These are phyloP conservation scores for Copidosoma aretas DNA, from an alignment of 2,888 invertebrate species.

Conservation along the genomic window DNA sequence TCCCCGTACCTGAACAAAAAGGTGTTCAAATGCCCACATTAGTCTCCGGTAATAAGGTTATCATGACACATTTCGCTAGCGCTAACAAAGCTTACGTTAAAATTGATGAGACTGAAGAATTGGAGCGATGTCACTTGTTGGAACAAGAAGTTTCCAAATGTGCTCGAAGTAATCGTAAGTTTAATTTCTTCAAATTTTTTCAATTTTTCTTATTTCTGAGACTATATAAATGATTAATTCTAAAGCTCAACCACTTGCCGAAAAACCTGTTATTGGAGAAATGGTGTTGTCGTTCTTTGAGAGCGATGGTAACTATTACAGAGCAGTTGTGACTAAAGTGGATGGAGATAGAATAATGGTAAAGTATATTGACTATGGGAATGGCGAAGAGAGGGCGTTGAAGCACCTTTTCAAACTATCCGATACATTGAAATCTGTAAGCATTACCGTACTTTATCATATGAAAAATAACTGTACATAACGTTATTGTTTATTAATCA, in stretches of 20 bases:
- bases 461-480: too few species aligned
- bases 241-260: slow-evolving; percentile 45
- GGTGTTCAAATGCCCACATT: slow-evolving; percentile 45
- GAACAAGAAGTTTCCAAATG: slow-evolving; percentile 51
- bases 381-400: slow-evolving; percentile 46
- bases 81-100: slow-evolving; percentile 49
- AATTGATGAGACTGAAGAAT: slow-evolving; percentile 43
- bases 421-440: slow-evolving; percentile 50
- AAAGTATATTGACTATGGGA: slow-evolving; percentile 58
- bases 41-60: slow-evolving; percentile 43
- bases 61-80: slow-evolving; percentile 46
- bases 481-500: not conserved
- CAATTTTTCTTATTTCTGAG: not conserved
- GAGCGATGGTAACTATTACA: slow-evolving; percentile 54
- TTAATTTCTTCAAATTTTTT: not conserved
- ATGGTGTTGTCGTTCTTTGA: slow-evolving; percentile 53
- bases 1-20: slow-evolving; percentile 47
- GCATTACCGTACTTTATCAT: slow-evolving; percentile 1
- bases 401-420: slow-evolving; percentile 48
- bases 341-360: slow-evolving; percentile 44
- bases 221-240: not conserved
- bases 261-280: slow-evolving; percentile 50
- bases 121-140: slow-evolving; percentile 46
- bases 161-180: slow-evolving; percentile 47
- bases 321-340: slow-evolving; percentile 53